Evolutionary conservation across 35 echinoderm and acorn worm species (phyloP), one percentile per base, ranked within the genome.

Genomic region (Strongylocentrotus purpuratus): DNA sequence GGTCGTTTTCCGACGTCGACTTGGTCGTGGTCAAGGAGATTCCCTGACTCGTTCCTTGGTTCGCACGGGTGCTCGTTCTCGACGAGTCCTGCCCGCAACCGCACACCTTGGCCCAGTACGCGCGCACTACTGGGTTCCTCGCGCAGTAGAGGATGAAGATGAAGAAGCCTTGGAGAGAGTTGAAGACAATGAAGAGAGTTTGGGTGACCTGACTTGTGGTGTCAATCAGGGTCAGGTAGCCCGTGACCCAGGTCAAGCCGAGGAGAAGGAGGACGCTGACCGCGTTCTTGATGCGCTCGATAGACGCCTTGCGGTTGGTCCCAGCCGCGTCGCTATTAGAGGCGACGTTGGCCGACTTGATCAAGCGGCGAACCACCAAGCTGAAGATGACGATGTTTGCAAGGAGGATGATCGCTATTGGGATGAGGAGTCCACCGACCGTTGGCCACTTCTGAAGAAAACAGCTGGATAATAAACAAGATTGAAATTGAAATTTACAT

Each of bases 111-210:
- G 33, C 87, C 87, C 87, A 89, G 11, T 89, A 46, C 17, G 32
- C 20, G 32, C 87, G 87, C 87, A 89, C 87, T 15, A 41, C 87
- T 18, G 91, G 91, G n/a, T 93, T 93, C 10, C 48, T 18, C 5
- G 25, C 91, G 28, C 91, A 93, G n/a, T 93, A 93, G 91, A 93
- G 48, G 11, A 93, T 14, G n/a, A 93, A 93, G 91, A 93, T 93
- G 91, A 93, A 48, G 31, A 93, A 58, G 17, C 91, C 91, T 28
- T 93, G 91, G 22, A 93, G 48, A 48, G 91, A 58, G 48, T 93
- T 93, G 91, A 93, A 98, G 32, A 98, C 86, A 20, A 95, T 95
- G 86, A 98, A 98, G 6, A 98, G 48, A 31, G 95, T 45, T 35
- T 98, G 95, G 85, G 94, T 92, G 32, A 95, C 94, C 11, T 96